Conservation (phyloP, 2,888 invertebrate species). For the Polydrusus tereticollis region DNA sequence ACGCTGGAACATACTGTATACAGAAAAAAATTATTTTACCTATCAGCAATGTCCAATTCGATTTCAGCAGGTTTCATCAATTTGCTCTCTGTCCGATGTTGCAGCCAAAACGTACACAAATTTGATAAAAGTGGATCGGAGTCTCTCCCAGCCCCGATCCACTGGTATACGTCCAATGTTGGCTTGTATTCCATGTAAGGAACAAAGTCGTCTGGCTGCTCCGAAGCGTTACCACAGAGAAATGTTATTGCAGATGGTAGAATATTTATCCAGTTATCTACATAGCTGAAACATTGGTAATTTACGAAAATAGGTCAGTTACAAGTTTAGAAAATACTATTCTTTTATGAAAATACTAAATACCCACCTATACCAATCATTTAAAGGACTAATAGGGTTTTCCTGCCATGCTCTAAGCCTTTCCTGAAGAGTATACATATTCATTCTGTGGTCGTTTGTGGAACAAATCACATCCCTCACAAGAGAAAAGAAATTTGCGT, state of each 20-base stretch:
- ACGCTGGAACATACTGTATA: too few relatives aligned
- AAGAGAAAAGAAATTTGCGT: conserved; percentile 88
- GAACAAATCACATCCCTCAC: conserved; percentile 90
- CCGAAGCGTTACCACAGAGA: conserved; percentile 84
- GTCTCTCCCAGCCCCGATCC: conserved; percentile 96
- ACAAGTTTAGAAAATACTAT: too few relatives aligned
- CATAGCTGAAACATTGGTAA: conserved; percentile 65
- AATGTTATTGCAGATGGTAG: conserved; percentile 86
- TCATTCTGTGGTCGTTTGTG: conserved; percentile 86
- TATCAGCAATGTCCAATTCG: conserved; percentile 62
- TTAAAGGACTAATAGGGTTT: conserved; percentile 85
- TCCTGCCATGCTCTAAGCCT: conserved; percentile 80
- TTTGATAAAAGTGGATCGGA: conserved; percentile 82
- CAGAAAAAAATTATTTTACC: conserved; percentile 26
- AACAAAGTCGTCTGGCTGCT: conserved; percentile 87
- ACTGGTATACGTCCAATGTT: conserved; percentile 81
- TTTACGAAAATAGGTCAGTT: too few relatives aligned
- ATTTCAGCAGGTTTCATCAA: conserved; percentile 58
- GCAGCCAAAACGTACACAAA: conserved; percentile 85
- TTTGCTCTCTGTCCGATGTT: conserved; percentile 70
- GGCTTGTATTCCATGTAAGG: conserved; percentile 89
- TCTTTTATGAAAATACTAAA: too few relatives aligned
- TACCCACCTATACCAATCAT: conserved; percentile 77
- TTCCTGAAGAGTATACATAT: conserved; percentile 80
- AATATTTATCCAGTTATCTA: conserved; percentile 81